Evolutionary conservation across 2,113 vertebrate genomes (phyloP), one percentile per base, ranked within the genome.

Genomic region (Scatophagus argus): DNA sequence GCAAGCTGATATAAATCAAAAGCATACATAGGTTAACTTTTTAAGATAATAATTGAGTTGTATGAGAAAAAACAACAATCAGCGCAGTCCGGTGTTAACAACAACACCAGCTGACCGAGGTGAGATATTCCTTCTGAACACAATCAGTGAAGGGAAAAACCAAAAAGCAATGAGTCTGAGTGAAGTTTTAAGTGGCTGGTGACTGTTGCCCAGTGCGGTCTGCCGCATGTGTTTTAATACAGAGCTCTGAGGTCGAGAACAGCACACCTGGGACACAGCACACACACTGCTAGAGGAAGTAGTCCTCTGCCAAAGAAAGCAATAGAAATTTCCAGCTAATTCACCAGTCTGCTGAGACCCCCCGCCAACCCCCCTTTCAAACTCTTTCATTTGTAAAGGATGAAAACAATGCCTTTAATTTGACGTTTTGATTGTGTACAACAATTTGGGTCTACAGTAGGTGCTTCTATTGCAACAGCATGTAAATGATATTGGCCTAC

Each of bases 281-380:
- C 86, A 92, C 86, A 91, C 86, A 91, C 92, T 92, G 84, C 74
- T 88, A 59, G 92, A 96, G 95, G 95, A 97, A 96, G 91, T 74
- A 67, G 55, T 82, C 16, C 21, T 9, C 43, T 71, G 95, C 96
- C 96, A 98, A 96, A 93, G 94, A 94, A 96, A 97, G 94, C 95
- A 96, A 95, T 59, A 94, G 93, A 91, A 95, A 93, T 95, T 95
- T 96, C 95, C 95, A 94, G 92, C 91, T 94, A 93, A 90, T 93
- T 95, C 85, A 81, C 74, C 68, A 63, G 65, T 80, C 84, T 77
- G 80, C 88, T 92, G 93, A 92, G 87, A 91, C 84, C 77, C 73
- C 78, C 90, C 86, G 69, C 51, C 25, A 32, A 64, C 54, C 55
- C 32, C 47, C 47, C 65, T 47, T 86, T 63, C 17, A 51, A 68